Evolutionary conservation across 2,797 vertebrate species (phyloP).

Genomic region (Zalophus californianus): DNA sequence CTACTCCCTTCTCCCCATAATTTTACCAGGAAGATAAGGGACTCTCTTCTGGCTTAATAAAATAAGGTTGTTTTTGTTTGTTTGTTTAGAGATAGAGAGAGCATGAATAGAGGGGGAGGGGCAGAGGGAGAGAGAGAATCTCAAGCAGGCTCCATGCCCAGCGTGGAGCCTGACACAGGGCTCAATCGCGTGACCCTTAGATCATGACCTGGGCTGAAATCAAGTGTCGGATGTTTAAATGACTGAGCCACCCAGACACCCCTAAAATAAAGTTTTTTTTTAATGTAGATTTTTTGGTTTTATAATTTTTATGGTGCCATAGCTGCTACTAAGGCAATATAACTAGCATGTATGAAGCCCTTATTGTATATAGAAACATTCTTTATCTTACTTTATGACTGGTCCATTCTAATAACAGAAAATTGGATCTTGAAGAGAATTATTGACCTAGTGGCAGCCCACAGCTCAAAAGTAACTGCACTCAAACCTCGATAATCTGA

Average conservation of each 20-base stretch:
- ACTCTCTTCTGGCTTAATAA: neutral
- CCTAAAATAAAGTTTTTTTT: neutral
- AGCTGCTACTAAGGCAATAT: neutral
- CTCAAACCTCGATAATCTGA: neutral
- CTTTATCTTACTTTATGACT: neutral
- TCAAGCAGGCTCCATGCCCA: neutral
- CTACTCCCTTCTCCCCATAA: neutral
- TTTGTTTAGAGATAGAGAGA: neutral
- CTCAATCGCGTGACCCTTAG: neutral
- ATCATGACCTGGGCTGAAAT: neutral
- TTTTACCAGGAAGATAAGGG: neutral
- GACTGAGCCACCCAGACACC: neutral
- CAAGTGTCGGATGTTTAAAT: neutral
- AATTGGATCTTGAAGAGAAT: neutral
- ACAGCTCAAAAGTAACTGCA: neutral
- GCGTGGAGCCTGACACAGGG: neutral
- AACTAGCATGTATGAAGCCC: neutral
- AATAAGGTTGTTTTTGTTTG: neutral
- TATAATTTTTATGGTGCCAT: neutral
- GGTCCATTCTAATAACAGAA: neutral
- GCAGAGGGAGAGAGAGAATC: neutral
- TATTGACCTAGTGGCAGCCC: neutral
- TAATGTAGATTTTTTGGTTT: neutral
- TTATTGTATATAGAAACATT: neutral
- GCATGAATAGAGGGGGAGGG: neutral